These are phyloP conservation scores for Limnodromus scolopaceus DNA, from an alignment of 2,797 vertebrate genomes.

Conservation along the genomic window DNA sequence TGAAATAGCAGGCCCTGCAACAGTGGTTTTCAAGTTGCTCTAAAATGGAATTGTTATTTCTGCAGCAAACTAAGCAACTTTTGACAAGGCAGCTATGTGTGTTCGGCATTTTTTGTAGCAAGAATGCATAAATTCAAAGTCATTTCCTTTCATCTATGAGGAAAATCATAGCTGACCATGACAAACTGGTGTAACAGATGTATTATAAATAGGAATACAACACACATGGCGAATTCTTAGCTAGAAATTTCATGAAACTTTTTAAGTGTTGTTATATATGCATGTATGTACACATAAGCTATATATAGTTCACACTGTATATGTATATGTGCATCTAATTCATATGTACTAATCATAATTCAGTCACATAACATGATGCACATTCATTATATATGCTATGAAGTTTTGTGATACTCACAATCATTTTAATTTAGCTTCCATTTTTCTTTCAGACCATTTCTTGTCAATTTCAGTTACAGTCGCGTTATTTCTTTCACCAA, in stretches of 20 bases:
- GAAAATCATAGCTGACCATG: background rate
- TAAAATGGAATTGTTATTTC: background rate
- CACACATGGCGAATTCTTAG: background rate
- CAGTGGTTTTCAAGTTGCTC: background rate
- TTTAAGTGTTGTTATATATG: background rate
- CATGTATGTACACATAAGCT: background rate
- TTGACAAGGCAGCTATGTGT: background rate
- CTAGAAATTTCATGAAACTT: background rate
- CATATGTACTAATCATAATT: background rate
- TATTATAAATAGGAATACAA: background rate
- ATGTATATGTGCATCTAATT: background rate
- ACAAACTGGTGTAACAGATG: background rate
- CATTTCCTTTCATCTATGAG: background rate
- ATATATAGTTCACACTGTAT: background rate
- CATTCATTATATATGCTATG: background rate
- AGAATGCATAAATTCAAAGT: background rate
- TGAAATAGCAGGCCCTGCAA: background rate
- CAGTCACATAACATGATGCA: background rate
- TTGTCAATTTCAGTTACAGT: background rate
- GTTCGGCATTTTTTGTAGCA: background rate
- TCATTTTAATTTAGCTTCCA: background rate
- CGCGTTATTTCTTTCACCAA: background rate
- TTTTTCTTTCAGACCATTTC: background rate
- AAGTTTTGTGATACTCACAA: background rate
- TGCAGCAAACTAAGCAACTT: background rate